Conservation (phyloP, 1,140 invertebrate genomes). For the Danaus plexippus region DNA sequence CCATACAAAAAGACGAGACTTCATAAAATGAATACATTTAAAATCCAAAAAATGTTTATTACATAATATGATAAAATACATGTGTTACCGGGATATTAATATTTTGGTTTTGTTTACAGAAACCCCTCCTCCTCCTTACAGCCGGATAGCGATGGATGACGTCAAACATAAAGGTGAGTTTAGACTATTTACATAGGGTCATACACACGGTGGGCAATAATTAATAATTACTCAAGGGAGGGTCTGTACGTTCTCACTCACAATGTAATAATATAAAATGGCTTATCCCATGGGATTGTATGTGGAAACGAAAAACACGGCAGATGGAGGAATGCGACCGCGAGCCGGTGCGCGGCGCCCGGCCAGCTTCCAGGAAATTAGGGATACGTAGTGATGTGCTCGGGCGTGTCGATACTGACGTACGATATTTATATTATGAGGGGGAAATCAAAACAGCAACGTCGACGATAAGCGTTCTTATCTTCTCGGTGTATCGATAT, state of each 20-base stretch:
- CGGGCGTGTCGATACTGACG: neutral
- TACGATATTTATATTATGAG: no score
- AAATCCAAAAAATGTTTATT: neutral
- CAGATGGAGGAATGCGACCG: constrained; percentile 49
- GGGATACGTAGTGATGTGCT: constrained; percentile 39
- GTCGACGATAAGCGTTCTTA: neutral
- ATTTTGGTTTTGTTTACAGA: constrained; percentile 74
- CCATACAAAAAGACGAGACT: no score
- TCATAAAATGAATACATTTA: constrained; percentile 13
- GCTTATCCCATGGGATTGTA: constrained; percentile 27
- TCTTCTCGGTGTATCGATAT: constrained; percentile 2
- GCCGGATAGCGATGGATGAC: constrained; percentile 76
- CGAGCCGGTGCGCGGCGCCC: constrained; percentile 54
- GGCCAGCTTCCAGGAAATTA: constrained; percentile 59
- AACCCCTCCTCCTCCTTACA: constrained; percentile 81
- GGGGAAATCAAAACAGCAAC: no score
- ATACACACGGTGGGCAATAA: no score
- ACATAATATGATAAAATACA: neutral
- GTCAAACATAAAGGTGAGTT: constrained; percentile 81
- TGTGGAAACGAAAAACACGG: constrained; percentile 49
- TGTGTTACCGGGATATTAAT: constrained; percentile 2
- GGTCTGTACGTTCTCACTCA: no score
- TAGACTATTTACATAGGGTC: no score
- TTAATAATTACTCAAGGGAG: no score
- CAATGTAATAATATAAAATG: no score